These are phyloP conservation scores for Streptopelia turtur DNA, from an alignment of 2,797 vertebrate species.

Conservation along the genomic window DNA sequence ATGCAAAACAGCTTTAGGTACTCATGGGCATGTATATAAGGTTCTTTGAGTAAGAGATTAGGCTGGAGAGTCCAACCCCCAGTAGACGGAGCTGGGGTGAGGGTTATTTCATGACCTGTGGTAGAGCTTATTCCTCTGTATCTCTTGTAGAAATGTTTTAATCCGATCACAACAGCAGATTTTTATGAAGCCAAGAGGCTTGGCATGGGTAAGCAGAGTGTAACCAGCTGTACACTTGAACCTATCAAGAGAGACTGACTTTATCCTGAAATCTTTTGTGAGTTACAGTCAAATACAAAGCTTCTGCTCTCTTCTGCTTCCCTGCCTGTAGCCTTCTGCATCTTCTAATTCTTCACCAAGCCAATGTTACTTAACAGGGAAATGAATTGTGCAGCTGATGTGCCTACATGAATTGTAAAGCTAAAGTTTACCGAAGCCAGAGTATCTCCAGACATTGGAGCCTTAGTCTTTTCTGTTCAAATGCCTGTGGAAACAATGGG, in stretches of 20 bases:
- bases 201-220: not conserved
- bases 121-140: not conserved
- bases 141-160: not conserved
- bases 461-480: not conserved
- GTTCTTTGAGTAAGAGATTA: not conserved
- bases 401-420: constrained; percentile 2
- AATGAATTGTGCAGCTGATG: not conserved
- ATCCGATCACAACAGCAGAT: not conserved
- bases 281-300: not conserved
- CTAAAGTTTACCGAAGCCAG: not conserved
- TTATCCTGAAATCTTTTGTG: not conserved
- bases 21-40: not conserved
- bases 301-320: not conserved
- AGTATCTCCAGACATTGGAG: not conserved
- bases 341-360: not conserved
- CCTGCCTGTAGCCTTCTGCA: not conserved
- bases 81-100: not conserved
- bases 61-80: not conserved
- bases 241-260: not conserved
- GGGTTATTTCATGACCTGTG: not conserved
- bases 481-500: not conserved
- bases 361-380: constrained; percentile 15
- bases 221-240: not conserved
- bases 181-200: not conserved
- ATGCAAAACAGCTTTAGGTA: not conserved